Conservation (phyloP, 2,113 vertebrate species). For the Orcinus orca region DNA sequence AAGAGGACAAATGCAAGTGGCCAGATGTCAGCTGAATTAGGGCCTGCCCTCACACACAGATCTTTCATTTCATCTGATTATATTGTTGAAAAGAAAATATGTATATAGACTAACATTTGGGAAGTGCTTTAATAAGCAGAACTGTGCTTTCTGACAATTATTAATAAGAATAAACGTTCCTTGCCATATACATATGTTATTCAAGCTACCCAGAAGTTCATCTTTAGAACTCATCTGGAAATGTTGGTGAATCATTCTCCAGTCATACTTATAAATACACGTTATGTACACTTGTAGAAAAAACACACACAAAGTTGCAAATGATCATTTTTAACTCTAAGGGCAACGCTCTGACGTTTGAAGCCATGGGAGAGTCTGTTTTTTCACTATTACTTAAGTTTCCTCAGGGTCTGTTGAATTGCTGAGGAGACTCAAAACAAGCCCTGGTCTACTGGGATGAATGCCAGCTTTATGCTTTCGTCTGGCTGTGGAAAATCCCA, state of each 20-base stretch:
- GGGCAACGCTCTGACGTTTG: background rate
- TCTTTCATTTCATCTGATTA: background rate
- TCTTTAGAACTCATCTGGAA: conserved; percentile 5
- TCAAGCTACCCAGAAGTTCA: background rate
- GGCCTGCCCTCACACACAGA: background rate
- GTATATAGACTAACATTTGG: background rate
- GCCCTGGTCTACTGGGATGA: background rate
- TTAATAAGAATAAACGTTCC: background rate
- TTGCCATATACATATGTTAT: background rate
- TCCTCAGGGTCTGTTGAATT: background rate
- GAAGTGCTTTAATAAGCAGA: background rate
- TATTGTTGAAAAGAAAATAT: background rate
- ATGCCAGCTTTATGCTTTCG: conserved; percentile 13
- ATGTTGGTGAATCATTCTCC: background rate
- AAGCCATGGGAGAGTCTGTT: background rate
- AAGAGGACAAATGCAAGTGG: background rate
- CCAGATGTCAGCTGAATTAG: background rate
- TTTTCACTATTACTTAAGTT: background rate
- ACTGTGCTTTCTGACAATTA: background rate
- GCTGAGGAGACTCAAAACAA: conserved; percentile 27
- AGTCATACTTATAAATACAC: background rate
- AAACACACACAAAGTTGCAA: background rate
- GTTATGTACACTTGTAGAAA: background rate
- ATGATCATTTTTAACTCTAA: background rate
- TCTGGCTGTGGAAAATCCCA: conserved; percentile 41